Base-by-base conservation (phyloP, 1,140 invertebrate genomes). In the Zelostemma sp. region DNA sequence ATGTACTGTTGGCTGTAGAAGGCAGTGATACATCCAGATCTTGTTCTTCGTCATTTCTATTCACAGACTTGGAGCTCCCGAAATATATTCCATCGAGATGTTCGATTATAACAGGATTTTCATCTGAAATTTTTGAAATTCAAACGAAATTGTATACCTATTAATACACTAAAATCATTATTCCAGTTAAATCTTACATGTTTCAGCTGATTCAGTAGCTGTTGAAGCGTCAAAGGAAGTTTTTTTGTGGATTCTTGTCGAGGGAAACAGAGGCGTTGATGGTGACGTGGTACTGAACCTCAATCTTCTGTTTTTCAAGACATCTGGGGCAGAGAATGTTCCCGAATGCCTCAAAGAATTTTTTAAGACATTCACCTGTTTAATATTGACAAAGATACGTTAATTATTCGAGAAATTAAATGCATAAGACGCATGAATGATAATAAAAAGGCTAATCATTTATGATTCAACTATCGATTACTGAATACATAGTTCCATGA, bases 31-130 rank as follows among this genome's bases (percentile, higher is more conserved):
- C 75, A 19, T 78, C 82, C 33, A 83, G 56, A 62, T 84, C 82
- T 71, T 84, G 83, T 2, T 81, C 80, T 63, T 73, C 75, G 47
- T 73, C 67, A 56, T 64, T 81, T 51, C 83, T 81, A 75, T 85
- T 82, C n/a, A 65, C 75, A 49, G 50, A 68, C 58, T 73, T 62
- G 6, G 57, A 35, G 62, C 40, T 63, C 31, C 66, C 67, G 46
- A 75, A 59, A 28, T 69, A 43, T 1, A 59, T 25, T 12, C 59
- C 31, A 12, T 68, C 40, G 8, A 68, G 45, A 21, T 62, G 54
- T 1, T 51, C 35, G 1, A 63, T 17, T 14, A 25, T 17, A 12
- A 63, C 38, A 0, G 66, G 57, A n/a, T 58, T 41, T 2, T 61
- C 17, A 31, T 57, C 57, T 62, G 17, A 21, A 63, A 11, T 38